Percentiles rank a stretch among this genome's conserved stretches.
Evolutionary conservation across 1,140 invertebrate genomes (phyloP).

Genomic region (Sinella curviseta): DNA sequence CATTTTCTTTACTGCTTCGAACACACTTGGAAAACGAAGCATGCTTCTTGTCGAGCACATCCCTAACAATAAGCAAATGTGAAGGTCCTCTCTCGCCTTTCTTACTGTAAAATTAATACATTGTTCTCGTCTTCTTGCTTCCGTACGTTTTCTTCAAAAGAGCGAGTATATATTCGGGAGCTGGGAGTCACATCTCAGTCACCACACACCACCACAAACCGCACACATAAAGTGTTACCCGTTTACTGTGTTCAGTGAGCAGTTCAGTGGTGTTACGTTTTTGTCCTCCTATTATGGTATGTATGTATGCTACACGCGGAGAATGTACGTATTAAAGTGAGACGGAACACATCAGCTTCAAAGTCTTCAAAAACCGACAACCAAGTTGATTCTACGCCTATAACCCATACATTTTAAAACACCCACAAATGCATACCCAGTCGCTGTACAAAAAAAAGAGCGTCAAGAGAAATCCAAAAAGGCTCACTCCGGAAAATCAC

Average conservation of each 20-base stretch:
- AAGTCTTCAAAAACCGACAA: not conserved
- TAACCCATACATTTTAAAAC: not conserved
- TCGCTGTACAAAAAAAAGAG: too few relatives aligned
- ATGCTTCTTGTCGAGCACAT: not conserved
- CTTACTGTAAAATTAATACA: not conserved
- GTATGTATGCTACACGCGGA: too few relatives aligned
- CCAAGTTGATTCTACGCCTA: not conserved
- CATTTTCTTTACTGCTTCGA: too few relatives aligned
- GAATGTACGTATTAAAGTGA: not conserved
- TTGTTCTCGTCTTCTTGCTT: not conserved
- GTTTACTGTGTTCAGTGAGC: not conserved
- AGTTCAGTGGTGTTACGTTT: not conserved
- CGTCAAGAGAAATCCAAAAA: too few relatives aligned
- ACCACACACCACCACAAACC: not conserved
- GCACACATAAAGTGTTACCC: constrained; percentile 1
- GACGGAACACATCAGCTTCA: not conserved
- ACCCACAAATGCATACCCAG: not conserved
- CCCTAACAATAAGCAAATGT: not conserved
- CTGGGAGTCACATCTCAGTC: too few relatives aligned
- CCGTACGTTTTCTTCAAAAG: too few relatives aligned
- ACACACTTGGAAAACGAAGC: not conserved
- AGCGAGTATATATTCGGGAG: too few relatives aligned
- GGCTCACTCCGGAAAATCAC: constrained; percentile 13
- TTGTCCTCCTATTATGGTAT: not conserved
- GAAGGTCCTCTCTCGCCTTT: not conserved